A percentile compares a stretch with the other conserved stretches of the same genome.
phyloP scores from a whole-genome alignment of 2,888 invertebrate genomes.

The Danaus chrysippus region DNA sequence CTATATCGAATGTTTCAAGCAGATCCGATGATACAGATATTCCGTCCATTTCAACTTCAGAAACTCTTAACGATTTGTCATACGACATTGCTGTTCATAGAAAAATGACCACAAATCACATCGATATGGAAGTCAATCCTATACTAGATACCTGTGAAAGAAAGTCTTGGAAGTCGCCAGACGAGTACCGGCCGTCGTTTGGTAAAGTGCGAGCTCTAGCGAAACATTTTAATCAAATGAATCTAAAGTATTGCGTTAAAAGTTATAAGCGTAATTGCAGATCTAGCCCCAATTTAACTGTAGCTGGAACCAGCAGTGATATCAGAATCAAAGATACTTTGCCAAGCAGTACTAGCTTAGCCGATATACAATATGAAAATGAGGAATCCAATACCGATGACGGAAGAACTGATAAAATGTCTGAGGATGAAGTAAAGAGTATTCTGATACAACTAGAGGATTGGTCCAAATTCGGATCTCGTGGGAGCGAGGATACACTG shows the following conservation, averaged over 20 bases:
- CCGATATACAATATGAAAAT: constrained; percentile 64
- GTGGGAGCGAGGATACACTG: constrained; percentile 69
- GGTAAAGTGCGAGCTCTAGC: constrained; percentile 85
- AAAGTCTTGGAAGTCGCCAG: constrained; percentile 85
- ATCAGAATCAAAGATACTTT: constrained; percentile 45
- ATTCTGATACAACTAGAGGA: constrained; percentile 70
- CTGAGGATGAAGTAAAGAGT: constrained; percentile 70
- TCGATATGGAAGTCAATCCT: constrained; percentile 53
- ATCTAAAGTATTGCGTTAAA: constrained; percentile 64
- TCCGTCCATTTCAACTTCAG: constrained; percentile 61
- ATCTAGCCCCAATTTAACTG: constrained; percentile 70
- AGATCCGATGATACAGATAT: constrained; percentile 64
- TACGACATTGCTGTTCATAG: constrained; percentile 30
- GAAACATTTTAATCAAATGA: constrained; percentile 81
- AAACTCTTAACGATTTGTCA: constrained; percentile 52
- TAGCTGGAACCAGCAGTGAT: constrained; percentile 42
- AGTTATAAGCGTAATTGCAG: constrained; percentile 67
- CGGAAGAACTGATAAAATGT: constrained; percentile 53
- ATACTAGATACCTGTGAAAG: constrained; percentile 60
- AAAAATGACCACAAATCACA: constrained; percentile 39
- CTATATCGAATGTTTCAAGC: constrained; percentile 58
- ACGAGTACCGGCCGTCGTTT: constrained; percentile 82
- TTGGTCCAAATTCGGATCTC: constrained; percentile 72
- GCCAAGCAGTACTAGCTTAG: constrained; percentile 63
- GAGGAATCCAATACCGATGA: constrained; percentile 57